These are phyloP conservation scores for Dasypogon diadema DNA, from an alignment of 2,888 invertebrate species.

Conservation along the genomic window DNA sequence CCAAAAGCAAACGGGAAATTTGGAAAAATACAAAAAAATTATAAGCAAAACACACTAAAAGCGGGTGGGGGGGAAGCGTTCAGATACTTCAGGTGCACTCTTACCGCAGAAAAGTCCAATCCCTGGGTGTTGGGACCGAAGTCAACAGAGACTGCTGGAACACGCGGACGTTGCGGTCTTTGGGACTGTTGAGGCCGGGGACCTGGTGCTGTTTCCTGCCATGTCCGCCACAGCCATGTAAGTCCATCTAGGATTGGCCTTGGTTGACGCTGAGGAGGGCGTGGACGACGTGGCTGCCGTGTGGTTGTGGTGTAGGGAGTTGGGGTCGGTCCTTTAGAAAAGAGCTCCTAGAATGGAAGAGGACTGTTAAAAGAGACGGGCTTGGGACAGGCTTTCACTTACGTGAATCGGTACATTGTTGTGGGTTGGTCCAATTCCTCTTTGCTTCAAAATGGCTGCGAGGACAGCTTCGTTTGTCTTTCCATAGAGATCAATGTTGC, in stretches of 20 bases:
- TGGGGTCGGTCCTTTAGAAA: slow-evolving; percentile 70
- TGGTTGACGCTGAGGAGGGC: slow-evolving; percentile 67
- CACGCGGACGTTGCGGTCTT: neutral
- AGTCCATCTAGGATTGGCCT: slow-evolving; percentile 72
- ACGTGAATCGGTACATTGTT: slow-evolving; percentile 62
- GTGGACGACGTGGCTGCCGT: slow-evolving; percentile 59
- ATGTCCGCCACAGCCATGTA: slow-evolving; percentile 73
- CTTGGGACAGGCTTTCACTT: too few species aligned
- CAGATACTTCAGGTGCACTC: neutral
- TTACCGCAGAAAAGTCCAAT: slow-evolving; percentile 30
- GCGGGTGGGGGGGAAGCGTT: slow-evolving; percentile 20
- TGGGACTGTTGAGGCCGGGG: slow-evolving; percentile 60
- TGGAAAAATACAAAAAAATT: slow-evolving; percentile 15
- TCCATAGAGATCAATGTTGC: slow-evolving; percentile 68
- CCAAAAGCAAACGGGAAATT: slow-evolving; percentile 34
- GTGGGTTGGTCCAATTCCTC: slow-evolving; percentile 79
- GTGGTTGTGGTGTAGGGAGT: slow-evolving; percentile 60
- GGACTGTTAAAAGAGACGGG: too few species aligned
- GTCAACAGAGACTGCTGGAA: neutral
- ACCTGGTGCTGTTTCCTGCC: slow-evolving; percentile 71
- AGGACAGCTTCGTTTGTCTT: slow-evolving; percentile 78
- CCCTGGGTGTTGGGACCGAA: slow-evolving; percentile 7
- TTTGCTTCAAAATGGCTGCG: slow-evolving; percentile 77
- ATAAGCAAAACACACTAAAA: slow-evolving; percentile 13
- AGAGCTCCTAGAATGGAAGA: slow-evolving; percentile 69